Evolutionary conservation across 2,888 invertebrate genomes (phyloP).

Genomic region (Apotomis betuletana): DNA sequence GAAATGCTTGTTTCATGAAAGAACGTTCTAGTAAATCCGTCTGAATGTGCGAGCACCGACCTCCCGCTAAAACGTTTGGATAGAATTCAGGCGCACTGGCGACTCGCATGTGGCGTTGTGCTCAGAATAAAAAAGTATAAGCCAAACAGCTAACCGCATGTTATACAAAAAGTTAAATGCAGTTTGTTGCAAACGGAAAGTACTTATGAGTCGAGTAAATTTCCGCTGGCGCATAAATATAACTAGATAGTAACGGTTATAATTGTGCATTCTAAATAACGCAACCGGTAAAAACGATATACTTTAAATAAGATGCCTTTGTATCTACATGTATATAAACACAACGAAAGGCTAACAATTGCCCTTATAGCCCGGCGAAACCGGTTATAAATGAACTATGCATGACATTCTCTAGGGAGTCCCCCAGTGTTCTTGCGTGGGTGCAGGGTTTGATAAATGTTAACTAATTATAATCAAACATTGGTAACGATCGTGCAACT

Average conservation of each 20-base stretch:
- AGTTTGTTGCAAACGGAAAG: conserved; percentile 9
- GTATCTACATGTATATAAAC: not conserved
- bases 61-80: conserved; percentile 13
- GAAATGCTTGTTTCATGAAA: conserved; percentile 26
- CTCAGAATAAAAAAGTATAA: conserved; percentile 13
- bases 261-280: not conserved
- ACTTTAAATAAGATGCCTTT: too few species aligned
- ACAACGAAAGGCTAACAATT: not conserved
- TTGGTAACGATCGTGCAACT: too few species aligned
- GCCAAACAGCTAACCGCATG: conserved; percentile 10
- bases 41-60: conserved; percentile 27
- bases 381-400: not conserved
- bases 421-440: not conserved
- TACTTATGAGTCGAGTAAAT: not conserved
- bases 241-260: not conserved
- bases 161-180: conserved; percentile 8
- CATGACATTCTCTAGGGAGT: not conserved
- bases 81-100: conserved; percentile 18
- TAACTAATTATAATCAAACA: not conserved
- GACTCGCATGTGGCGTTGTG: conserved; percentile 11
- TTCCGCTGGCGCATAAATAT: conserved; percentile 8
- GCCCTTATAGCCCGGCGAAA: not conserved
- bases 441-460: conserved; percentile 5
- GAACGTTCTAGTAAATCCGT: conserved; percentile 21
- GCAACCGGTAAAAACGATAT: too few species aligned